Evolutionary conservation across 2,888 invertebrate species (phyloP), one percentile per base, ranked within the genome.

Genomic region (Leucoptera coffeella): DNA sequence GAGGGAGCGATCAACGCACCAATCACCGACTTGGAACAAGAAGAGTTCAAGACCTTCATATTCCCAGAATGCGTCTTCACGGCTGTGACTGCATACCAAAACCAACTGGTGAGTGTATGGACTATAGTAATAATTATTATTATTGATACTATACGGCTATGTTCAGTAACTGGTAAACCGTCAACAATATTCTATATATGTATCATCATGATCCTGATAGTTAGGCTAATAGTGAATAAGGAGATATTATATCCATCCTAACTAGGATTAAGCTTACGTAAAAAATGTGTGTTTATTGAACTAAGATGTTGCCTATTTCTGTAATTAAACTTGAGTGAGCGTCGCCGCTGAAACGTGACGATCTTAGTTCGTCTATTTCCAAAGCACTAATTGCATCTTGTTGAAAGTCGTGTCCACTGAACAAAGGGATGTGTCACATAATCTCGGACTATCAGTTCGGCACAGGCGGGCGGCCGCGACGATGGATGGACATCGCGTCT

Each of bases 11-110:
- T 87, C 41, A 78, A 79, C 47, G 77, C 80, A 27, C 83, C 84
- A 36, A 81, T 83, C 43, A 76, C 75, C 20, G 92, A 92, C 57
- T 78, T 97, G 36, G 90, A 91, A 45, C 84, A 86, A 42, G 91
- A 96, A 58, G 88, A 93, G 54, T 93, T 89, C 74, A 85, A 92
- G 59, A 95, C 96, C 28, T 97, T 89, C 69, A 85, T 95, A 45
- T 99, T 95, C 65, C 91, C 95, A 8, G 96, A 99, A 72, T 92
- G 94, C 29, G 91, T 95, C 38, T 99, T 99, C 75, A 99, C 96
- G 30, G 97, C 96, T 31, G 97, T 99, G 40, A 99, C 97, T 32
- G 97, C 97, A 33, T 99, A 99, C 75, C 97, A 99, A 71, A 99
- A 99, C 71, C 97, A 99, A 75, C 78, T 95, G 80, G 72, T 72